These are phyloP conservation scores for Polylopha cassiicola DNA, from an alignment of 2,888 invertebrate species.

Conservation along the genomic window DNA sequence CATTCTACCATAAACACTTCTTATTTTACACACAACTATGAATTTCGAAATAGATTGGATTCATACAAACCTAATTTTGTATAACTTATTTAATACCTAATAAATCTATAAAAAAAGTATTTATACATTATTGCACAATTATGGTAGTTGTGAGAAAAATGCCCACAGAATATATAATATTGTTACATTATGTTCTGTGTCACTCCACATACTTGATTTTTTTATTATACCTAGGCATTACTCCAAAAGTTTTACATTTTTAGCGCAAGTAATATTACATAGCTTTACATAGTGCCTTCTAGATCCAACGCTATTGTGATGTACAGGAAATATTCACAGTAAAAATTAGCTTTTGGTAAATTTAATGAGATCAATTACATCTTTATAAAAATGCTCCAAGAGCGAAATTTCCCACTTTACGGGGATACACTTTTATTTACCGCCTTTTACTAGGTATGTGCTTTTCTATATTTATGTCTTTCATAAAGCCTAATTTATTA, in stretches of 20 bases:
- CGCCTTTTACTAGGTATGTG: constrained; percentile 31
- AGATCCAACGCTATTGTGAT: no score
- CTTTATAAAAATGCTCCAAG: constrained; percentile 48
- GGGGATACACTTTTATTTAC: constrained; percentile 38
- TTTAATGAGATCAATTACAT: constrained; percentile 58
- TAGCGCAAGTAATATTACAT: no score
- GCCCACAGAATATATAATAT: constrained; percentile 6
- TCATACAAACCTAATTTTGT: constrained; percentile 28
- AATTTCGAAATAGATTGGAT: constrained; percentile 37
- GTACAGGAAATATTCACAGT: constrained; percentile 29
- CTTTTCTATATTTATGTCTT: constrained; percentile 37
- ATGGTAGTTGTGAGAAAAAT: constrained; percentile 14
- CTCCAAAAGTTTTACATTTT: no score
- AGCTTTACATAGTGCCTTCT: no score
- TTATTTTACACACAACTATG: constrained; percentile 48
- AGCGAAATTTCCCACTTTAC: constrained; percentile 37
- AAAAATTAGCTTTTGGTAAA: constrained; percentile 34
- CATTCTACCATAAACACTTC: constrained; percentile 49
- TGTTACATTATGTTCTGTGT: no score
- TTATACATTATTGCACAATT: constrained; percentile 42
- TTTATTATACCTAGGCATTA: no score
- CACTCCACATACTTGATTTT: no score
- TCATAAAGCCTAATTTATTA: constrained; percentile 34
- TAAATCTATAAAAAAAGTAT: constrained; percentile 13
- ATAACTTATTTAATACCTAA: constrained; percentile 9